These are phyloP conservation scores for Polymixis flavicincta DNA, from an alignment of 2,888 invertebrate genomes.

Conservation along the genomic window DNA sequence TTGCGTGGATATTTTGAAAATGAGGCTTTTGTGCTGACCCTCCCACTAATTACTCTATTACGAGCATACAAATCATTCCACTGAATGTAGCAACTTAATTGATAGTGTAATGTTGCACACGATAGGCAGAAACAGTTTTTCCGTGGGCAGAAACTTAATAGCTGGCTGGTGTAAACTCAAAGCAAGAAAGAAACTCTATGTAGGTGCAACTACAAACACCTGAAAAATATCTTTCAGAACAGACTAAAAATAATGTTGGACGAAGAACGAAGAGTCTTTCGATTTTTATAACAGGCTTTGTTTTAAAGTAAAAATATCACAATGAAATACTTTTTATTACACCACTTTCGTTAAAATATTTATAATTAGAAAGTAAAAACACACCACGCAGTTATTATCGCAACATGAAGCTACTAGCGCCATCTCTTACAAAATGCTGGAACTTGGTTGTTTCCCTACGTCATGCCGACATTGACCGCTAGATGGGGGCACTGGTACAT, in stretches of 20 bases:
- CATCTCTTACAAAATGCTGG: constrained; percentile 77
- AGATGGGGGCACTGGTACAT: constrained; percentile 87
- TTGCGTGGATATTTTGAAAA: constrained; percentile 20
- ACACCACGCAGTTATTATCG: constrained; percentile 23
- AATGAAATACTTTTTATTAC: neutral
- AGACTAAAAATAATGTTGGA: too few relatives aligned
- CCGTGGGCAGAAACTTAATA: neutral
- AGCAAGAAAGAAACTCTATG: neutral
- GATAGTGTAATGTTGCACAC: neutral
- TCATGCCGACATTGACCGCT: constrained; percentile 90
- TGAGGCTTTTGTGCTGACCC: neutral
- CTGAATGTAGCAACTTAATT: neutral
- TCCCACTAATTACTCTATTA: constrained; percentile 7
- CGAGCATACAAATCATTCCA: neutral
- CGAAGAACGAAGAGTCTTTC: neutral
- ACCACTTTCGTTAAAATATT: neutral
- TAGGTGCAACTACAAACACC: neutral
- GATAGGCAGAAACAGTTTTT: neutral
- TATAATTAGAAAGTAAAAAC: constrained; percentile 8
- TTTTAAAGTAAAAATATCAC: neutral
- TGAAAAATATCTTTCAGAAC: neutral
- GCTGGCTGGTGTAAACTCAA: neutral
- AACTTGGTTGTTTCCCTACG: constrained; percentile 76
- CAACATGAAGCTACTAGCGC: constrained; percentile 73
- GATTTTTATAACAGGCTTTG: neutral